phyloP scores from a whole-genome alignment of 2,797 vertebrate genomes.

The Amblyopsis hoosieri region DNA sequence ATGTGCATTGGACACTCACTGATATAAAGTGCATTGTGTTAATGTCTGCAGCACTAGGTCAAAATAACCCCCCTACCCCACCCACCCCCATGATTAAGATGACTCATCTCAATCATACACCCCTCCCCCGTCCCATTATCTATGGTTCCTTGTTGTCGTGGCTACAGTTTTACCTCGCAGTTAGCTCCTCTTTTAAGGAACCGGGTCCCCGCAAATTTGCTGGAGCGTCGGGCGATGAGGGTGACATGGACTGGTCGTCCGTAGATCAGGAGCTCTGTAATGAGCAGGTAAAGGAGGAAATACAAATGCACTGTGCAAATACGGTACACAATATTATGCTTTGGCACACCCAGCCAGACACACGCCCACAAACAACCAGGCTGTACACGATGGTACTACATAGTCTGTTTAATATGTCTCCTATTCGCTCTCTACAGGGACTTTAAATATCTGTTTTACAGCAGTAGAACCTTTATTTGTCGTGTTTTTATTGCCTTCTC shows the following conservation, averaged over 20 bases:
- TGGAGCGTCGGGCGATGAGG: slow-evolving; percentile 95
- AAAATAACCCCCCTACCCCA: slow-evolving; percentile 40
- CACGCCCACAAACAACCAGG: background rate
- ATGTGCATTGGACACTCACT: slow-evolving; percentile 25
- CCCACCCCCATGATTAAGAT: slow-evolving; percentile 38
- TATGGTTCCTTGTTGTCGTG: slow-evolving; percentile 46
- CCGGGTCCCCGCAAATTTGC: slow-evolving; percentile 94
- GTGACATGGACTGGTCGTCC: slow-evolving; percentile 95
- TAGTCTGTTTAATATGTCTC: too few species aligned
- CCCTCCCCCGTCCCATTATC: slow-evolving; percentile 28
- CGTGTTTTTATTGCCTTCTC: too few species aligned
- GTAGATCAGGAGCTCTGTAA: slow-evolving; percentile 92
- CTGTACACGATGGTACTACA: too few species aligned
- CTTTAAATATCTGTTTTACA: too few species aligned
- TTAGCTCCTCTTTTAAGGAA: slow-evolving; percentile 97
- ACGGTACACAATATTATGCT: background rate
- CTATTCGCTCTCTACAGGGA: too few species aligned
- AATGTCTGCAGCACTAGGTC: slow-evolving; percentile 27
- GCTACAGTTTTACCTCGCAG: slow-evolving; percentile 85
- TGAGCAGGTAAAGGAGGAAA: slow-evolving; percentile 73
- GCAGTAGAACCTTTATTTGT: too few species aligned
- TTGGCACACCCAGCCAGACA: too few species aligned
- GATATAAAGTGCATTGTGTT: too few species aligned
- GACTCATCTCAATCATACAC: slow-evolving; percentile 54
- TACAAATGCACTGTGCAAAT: slow-evolving; percentile 10